Evolutionary conservation across 64 coral and sea anemone genomes (phyloP).

Genomic region (Hydrozoanthus tunicans): DNA sequence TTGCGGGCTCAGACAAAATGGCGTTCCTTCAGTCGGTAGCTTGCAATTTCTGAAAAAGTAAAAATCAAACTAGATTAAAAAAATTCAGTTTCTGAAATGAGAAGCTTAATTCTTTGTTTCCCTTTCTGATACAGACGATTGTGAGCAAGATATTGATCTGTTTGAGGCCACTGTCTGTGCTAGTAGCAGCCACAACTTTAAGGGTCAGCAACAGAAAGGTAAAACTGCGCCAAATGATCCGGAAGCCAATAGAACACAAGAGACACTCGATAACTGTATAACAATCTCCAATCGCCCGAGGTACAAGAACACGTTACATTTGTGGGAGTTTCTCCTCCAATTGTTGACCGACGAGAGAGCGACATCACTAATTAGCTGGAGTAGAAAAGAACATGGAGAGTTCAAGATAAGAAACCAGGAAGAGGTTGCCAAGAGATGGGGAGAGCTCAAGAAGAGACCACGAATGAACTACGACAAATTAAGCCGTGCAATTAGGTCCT

Average conservation of each 20-base stretch:
- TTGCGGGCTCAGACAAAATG: not conserved
- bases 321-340: slow-evolving; percentile 12
- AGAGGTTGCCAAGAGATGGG: slow-evolving; percentile 3
- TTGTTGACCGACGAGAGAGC: not conserved
- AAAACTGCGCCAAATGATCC: not conserved
- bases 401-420: not conserved
- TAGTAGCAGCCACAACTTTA: not conserved
- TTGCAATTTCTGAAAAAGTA: not conserved
- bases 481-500: not conserved
- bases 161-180: not conserved
- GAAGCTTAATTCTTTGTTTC: not conserved
- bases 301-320: not conserved
- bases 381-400: not conserved
- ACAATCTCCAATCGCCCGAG: not conserved
- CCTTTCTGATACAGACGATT: not conserved
- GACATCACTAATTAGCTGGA: not conserved
- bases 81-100: not conserved
- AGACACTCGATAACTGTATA: not conserved
- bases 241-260: not conserved
- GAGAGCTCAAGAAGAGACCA: not conserved
- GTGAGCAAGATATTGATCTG: not conserved
- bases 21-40: not conserved
- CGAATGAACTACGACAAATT: slow-evolving; percentile 8
- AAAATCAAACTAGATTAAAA: not conserved
- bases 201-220: not conserved